These are phyloP conservation scores for Nymphalis urticae DNA, from an alignment of 2,888 invertebrate species.

Conservation along the genomic window DNA sequence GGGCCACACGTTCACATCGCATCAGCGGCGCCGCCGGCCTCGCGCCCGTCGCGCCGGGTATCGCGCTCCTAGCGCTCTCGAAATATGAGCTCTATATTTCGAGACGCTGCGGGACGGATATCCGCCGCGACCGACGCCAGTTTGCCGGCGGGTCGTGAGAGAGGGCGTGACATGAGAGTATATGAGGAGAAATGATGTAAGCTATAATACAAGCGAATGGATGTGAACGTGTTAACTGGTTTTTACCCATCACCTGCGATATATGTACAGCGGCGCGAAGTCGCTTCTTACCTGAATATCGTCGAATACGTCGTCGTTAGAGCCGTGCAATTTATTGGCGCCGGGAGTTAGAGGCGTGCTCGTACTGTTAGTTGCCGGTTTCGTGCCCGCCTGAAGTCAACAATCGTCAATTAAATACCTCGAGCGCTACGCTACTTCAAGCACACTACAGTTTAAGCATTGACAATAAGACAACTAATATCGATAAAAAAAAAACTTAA, in stretches of 20 bases:
- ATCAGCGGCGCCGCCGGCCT: constrained; percentile 45
- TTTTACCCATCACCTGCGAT: constrained; percentile 69
- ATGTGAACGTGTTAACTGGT: constrained; percentile 77
- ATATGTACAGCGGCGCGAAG: constrained; percentile 41
- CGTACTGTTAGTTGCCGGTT: constrained; percentile 72
- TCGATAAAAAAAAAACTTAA: background rate
- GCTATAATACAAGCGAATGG: constrained; percentile 49
- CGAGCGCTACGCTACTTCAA: constrained; percentile 23
- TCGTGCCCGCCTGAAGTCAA: constrained; percentile 62
- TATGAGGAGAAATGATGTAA: constrained; percentile 30
- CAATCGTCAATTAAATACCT: constrained; percentile 37
- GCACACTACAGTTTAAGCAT: constrained; percentile 22
- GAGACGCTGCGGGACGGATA: constrained; percentile 56
- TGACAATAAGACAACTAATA: background rate
- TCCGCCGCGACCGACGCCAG: constrained; percentile 46
- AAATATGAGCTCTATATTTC: constrained; percentile 79
- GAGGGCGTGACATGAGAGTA: constrained; percentile 35
- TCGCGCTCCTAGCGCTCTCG: constrained; percentile 55
- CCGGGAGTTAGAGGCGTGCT: constrained; percentile 72
- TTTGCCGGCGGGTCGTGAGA: constrained; percentile 44
- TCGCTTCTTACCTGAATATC: constrained; percentile 71
- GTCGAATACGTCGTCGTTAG: constrained; percentile 74
- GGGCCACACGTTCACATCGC: constrained; percentile 79
- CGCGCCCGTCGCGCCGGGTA: constrained; percentile 44
- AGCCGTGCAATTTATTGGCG: constrained; percentile 70